phyloP scores from a whole-genome alignment of 1,140 invertebrate genomes.

The Chelonus insularis region DNA sequence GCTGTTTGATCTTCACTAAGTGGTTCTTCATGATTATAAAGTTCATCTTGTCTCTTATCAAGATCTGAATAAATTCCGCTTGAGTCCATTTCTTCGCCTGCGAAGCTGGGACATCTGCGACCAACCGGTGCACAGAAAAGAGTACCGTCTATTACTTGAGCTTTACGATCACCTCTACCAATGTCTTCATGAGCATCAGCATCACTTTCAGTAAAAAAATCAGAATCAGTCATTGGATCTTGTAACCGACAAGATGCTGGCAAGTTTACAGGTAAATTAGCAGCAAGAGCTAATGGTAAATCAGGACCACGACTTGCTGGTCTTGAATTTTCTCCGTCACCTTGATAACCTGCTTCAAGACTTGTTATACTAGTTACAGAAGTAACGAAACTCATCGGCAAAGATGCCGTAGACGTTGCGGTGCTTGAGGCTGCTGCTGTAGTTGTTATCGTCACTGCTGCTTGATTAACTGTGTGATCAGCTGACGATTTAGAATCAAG shows the following conservation, averaged over 20 bases:
- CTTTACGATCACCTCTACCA: conserved; percentile 33
- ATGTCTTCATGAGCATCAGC: conserved; percentile 18
- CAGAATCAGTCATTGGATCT: conserved; percentile 86
- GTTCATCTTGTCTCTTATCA: conserved; percentile 63
- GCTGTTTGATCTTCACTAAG: conserved; percentile 44
- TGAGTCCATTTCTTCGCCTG: conserved; percentile 77
- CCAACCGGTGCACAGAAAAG: conserved; percentile 69
- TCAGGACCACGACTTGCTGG: conserved; percentile 76
- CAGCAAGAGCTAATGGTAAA: conserved; percentile 62
- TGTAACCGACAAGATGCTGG: conserved; percentile 56
- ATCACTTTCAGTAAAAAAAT: conserved; percentile 54
- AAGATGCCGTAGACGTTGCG: conserved; percentile 10
- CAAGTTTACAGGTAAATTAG: conserved; percentile 42
- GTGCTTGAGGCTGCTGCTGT: conserved; percentile 55
- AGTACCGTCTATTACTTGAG: conserved; percentile 68
- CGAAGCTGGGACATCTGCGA: conserved; percentile 55
- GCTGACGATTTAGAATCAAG: conserved; percentile 76
- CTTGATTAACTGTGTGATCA: conserved; percentile 61
- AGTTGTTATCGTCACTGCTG: conserved; percentile 64
- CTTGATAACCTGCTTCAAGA: conserved; percentile 83
- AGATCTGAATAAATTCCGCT: conserved; percentile 84
- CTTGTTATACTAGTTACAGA: conserved; percentile 85
- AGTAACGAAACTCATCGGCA: conserved; percentile 73
- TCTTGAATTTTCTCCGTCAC: conserved; percentile 80
- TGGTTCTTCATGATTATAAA: conserved; percentile 37